A percentile compares a stretch with the other conserved stretches of the same genome.
Evolutionary conservation across 2,888 invertebrate genomes (phyloP).

Genomic region (Stenodema calcarata): DNA sequence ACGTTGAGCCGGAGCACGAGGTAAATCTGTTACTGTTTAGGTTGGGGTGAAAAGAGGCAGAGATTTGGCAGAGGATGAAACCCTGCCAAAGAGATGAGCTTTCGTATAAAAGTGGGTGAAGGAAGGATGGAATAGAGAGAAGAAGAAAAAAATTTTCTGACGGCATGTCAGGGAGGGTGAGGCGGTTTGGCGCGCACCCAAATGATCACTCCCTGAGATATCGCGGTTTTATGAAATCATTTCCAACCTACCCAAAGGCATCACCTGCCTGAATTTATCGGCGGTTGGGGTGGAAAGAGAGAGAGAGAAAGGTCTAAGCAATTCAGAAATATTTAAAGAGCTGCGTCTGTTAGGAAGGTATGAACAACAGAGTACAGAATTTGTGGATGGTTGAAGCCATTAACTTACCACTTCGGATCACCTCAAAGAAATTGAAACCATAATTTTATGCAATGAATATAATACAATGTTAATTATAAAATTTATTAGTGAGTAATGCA

Average conservation of each 20-base stretch:
- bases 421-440: too few species aligned
- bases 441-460: too few species aligned
- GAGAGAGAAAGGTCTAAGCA: neutral
- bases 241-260: neutral
- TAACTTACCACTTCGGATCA: too few species aligned
- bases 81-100: neutral
- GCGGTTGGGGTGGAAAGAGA: neutral
- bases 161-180: neutral
- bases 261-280: neutral
- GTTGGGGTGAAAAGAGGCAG: neutral
- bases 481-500: too few species aligned
- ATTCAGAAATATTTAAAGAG: neutral
- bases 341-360: neutral
- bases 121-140: too few species aligned
- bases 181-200: neutral
- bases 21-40: neutral
- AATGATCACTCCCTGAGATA: constrained; percentile 15
- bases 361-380: neutral
- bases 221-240: neutral
- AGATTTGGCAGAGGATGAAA: neutral
- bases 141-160: neutral
- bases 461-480: too few species aligned
- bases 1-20: neutral
- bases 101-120: neutral
- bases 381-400: neutral